Conservation (phyloP, 2,797 vertebrate species). For the Enteromius treurensis region DNA sequence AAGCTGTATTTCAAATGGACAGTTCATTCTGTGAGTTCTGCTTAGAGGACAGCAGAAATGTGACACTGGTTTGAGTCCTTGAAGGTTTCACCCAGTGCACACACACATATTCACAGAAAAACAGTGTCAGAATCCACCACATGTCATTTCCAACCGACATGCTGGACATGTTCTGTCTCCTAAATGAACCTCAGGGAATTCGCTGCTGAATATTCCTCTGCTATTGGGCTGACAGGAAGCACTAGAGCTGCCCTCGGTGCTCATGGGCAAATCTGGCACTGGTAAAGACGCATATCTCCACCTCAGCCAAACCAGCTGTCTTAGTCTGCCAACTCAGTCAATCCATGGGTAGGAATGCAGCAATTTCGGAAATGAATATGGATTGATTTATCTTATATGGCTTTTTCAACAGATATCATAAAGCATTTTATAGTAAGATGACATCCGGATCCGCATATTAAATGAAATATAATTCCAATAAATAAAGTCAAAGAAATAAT, state of each 20-base stretch:
- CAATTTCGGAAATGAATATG: neutral
- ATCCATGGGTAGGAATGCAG: constrained; percentile 47
- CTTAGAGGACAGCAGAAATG: neutral
- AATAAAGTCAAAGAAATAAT: neutral
- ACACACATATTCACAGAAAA: constrained; percentile 31
- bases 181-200: constrained; percentile 58
- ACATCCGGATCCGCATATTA: constrained; percentile 55
- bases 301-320: constrained; percentile 64
- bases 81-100: constrained; percentile 28
- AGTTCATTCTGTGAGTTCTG: neutral
- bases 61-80: constrained; percentile 9
- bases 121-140: constrained; percentile 49
- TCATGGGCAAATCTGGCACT: constrained; percentile 61
- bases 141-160: constrained; percentile 54
- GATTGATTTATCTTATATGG: neutral
- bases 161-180: constrained; percentile 54
- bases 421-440: constrained; percentile 61
- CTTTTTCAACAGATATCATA: neutral
- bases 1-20: constrained; percentile 7
- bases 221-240: constrained; percentile 51
- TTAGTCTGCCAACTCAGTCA: constrained; percentile 60
- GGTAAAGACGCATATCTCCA: constrained; percentile 66
- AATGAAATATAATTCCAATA: constrained; percentile 59
- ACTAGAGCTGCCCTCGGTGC: constrained; percentile 48
- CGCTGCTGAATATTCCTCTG: constrained; percentile 25